Evolutionary conservation across 2,113 vertebrate species (phyloP).

Genomic region (Urocolius indicus): DNA sequence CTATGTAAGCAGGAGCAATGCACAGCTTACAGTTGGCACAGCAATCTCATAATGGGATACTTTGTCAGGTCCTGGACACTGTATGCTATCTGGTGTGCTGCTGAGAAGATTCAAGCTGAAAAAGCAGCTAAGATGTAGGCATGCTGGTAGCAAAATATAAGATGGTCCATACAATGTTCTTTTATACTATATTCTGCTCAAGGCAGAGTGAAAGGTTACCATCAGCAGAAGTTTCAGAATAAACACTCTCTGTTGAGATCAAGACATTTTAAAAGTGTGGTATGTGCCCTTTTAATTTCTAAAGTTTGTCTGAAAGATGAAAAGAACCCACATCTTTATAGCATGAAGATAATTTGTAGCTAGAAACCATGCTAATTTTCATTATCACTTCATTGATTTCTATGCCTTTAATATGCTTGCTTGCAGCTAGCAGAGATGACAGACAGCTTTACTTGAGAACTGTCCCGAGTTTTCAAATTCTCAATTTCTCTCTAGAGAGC

Average conservation of each 20-base stretch:
- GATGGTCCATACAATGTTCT: neutral
- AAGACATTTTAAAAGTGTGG: neutral
- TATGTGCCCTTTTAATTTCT: constrained; percentile 11
- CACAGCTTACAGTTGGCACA: neutral
- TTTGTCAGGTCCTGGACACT: neutral
- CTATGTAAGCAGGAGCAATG: neutral
- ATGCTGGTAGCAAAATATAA: neutral
- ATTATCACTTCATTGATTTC: constrained; percentile 2
- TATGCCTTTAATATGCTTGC: constrained; percentile 16
- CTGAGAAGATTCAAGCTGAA: neutral
- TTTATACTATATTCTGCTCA: neutral
- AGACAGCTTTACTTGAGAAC: constrained; percentile 28
- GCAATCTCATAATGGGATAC: neutral
- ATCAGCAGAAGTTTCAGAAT: neutral
- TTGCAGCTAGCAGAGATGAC: constrained; percentile 7
- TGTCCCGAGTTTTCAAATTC: neutral
- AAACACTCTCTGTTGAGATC: neutral
- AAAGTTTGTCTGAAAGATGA: constrained; percentile 18
- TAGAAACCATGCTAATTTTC: constrained; percentile 26
- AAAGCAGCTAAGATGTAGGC: neutral
- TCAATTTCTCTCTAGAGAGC: constrained; percentile 9
- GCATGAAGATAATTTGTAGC: constrained; percentile 31
- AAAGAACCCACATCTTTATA: neutral
- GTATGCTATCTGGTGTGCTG: neutral
- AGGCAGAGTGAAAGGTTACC: neutral